Conservation (phyloP, 2,888 invertebrate genomes). For the Leucania comma region DNA sequence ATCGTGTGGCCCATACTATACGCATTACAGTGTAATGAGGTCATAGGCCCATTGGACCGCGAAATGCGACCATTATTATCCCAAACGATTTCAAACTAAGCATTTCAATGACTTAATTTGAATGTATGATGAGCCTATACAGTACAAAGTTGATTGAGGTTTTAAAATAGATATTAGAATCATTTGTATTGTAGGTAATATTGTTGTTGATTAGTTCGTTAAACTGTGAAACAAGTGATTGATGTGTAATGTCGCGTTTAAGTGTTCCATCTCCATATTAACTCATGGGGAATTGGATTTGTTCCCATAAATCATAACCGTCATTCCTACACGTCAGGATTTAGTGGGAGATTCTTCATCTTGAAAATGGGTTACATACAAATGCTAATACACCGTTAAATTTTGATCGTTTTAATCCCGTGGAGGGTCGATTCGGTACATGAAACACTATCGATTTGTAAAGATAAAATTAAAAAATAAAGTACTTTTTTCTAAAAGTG, state of each 20-base stretch:
- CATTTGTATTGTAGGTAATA: conserved; percentile 38
- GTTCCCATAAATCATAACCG: conserved; percentile 42
- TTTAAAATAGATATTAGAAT: conserved; percentile 61
- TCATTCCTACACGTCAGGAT: conserved; percentile 14
- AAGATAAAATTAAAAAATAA: too few relatives aligned
- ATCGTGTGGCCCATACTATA: conserved; percentile 69
- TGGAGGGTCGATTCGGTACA: too few relatives aligned
- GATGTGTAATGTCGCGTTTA: conserved; percentile 6
- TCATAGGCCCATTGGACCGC: conserved; percentile 75
- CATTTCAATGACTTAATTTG: conserved; percentile 78
- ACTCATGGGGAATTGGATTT: conserved; percentile 9
- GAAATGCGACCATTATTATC: conserved; percentile 73
- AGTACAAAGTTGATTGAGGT: conserved; percentile 50
- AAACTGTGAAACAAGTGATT: conserved; percentile 33
- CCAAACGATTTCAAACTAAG: conserved; percentile 65
- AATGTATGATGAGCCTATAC: conserved; percentile 59
- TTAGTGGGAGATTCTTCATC: not conserved
- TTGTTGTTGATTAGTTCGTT: conserved; percentile 42
- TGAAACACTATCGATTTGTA: too few relatives aligned
- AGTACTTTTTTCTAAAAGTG: too few relatives aligned
- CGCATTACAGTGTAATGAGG: conserved; percentile 72
- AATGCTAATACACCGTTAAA: too few relatives aligned
- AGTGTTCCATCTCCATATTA: conserved; percentile 4
- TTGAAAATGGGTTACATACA: not conserved
- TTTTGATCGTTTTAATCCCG: too few relatives aligned